Evolutionary conservation across 2,888 invertebrate genomes (phyloP), one percentile per base, ranked within the genome.

Genomic region (Xylocampa areola): DNA sequence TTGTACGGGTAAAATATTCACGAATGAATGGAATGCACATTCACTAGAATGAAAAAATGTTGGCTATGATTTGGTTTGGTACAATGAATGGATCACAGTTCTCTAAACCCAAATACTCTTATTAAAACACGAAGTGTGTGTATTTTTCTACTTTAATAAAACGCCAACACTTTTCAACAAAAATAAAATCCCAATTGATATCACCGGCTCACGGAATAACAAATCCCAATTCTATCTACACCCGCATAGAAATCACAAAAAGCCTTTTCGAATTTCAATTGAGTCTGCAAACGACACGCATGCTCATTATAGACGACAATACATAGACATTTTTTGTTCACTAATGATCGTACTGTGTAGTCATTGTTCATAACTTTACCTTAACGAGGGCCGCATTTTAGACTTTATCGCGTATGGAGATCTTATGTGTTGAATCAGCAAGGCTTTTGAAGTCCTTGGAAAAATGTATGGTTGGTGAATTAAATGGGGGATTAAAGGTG

Each of bases 241-340:
- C 19, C 21, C 0, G 3, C 23, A 45, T 40, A 35, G 11, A 67
- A 61, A 39, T 68, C 62, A 41, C 33, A 45, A 68, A 55, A 44
- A 29, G 4, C 25, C 27, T 29, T n/a, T n/a, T 44, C 19, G 33
- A 50, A 51, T 16, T 54, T 50, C 47, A 39, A 66, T 63, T 23
- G 33, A 32, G 54, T 55, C n/a, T 35, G 59, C 32, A 16, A 11
- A 10, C 10, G n/a, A 53, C 52, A 48, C 29, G 35, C 62, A 61
- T 44, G 44, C 54, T 72, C 72, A 67, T 70, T 74, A 70, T 60
- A 32, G 19, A 32, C 30, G 36, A 70, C 75, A 72, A 74, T 59
- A 54, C 51, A 54, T 51, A 49, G 57, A 57, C 45, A 74, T 57
- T 70, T 73, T 58, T 71, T 67, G 62, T 74, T 67, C 72, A 29